Conservation (phyloP, 2,113 vertebrate species). For the Microcebus jonahi region DNA sequence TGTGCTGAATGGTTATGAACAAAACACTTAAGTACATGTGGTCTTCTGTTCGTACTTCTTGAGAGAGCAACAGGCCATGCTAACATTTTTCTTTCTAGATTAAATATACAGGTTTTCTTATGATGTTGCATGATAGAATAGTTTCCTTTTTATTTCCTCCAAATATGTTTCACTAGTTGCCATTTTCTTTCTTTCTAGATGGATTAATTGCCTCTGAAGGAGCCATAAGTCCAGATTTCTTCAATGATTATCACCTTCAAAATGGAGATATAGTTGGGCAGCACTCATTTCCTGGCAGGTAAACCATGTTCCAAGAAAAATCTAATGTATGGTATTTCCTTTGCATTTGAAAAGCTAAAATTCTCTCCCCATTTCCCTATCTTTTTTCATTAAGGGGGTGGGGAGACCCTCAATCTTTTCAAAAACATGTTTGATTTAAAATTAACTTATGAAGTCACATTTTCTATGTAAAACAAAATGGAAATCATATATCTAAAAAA, state of each 20-base stretch:
- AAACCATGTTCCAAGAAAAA: slow-evolving; percentile 58
- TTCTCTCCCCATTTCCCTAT: background rate
- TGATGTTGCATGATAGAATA: background rate
- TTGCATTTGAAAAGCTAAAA: slow-evolving; percentile 33
- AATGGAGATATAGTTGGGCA: slow-evolving; percentile 92
- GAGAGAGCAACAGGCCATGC: background rate
- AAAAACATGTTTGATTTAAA: slow-evolving; percentile 49
- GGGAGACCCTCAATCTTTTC: slow-evolving; percentile 9
- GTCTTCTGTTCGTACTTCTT: background rate
- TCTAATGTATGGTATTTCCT: background rate
- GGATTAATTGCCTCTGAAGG: slow-evolving; percentile 93
- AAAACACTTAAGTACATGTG: background rate
- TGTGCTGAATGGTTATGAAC: background rate
- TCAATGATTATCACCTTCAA: slow-evolving; percentile 90
- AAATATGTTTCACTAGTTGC: background rate
- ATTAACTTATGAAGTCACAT: slow-evolving; percentile 23
- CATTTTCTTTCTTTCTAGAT: slow-evolving; percentile 84
- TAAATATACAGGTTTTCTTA: slow-evolving; percentile 13
- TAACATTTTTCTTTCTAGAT: slow-evolving; percentile 15
- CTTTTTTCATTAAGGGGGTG: background rate
- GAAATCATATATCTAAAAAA: background rate
- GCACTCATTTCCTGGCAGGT: slow-evolving; percentile 90
- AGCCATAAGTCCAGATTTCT: slow-evolving; percentile 93
- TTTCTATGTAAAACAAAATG: background rate
- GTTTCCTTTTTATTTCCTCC: background rate